Evolutionary conservation across 1,140 invertebrate species (phyloP).

Genomic region (Euborellia annulipes): DNA sequence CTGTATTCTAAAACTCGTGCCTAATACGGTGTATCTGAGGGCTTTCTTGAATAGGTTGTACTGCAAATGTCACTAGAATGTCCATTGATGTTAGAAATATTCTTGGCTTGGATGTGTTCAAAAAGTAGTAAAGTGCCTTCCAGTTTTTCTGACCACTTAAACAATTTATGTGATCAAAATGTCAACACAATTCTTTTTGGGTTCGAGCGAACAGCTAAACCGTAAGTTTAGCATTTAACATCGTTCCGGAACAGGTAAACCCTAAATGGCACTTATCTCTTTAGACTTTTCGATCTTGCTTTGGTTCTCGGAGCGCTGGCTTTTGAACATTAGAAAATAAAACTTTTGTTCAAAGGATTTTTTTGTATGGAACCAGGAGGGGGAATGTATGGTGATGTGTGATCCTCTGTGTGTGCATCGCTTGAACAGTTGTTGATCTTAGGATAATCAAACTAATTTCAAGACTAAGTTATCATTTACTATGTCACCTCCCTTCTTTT

Average conservation of each 20-base stretch:
- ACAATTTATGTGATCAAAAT: constrained; percentile 6
- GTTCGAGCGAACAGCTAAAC: neutral
- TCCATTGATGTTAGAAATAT: constrained; percentile 12
- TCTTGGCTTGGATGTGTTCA: constrained; percentile 15
- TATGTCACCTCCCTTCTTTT: too few species aligned
- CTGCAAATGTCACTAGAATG: constrained; percentile 12
- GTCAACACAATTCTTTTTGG: neutral
- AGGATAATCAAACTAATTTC: too few species aligned
- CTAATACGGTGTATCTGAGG: constrained; percentile 8
- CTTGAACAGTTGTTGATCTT: too few species aligned
- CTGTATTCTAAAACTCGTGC: constrained; percentile 15
- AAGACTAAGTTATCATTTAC: too few species aligned
- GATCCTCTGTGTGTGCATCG: too few species aligned
- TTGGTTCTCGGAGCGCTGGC: neutral
- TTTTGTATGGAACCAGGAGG: too few species aligned
- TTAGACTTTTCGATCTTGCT: neutral
- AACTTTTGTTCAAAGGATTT: too few species aligned
- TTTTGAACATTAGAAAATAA: too few species aligned
- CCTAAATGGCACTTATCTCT: neutral
- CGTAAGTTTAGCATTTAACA: neutral
- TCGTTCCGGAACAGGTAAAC: neutral
- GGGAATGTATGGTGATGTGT: too few species aligned
- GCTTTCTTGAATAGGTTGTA: constrained; percentile 14
- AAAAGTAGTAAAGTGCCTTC: constrained; percentile 15
- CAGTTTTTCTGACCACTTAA: constrained; percentile 13